These are phyloP conservation scores for Mimas tiliae DNA, from an alignment of 2,888 invertebrate species.

Conservation along the genomic window DNA sequence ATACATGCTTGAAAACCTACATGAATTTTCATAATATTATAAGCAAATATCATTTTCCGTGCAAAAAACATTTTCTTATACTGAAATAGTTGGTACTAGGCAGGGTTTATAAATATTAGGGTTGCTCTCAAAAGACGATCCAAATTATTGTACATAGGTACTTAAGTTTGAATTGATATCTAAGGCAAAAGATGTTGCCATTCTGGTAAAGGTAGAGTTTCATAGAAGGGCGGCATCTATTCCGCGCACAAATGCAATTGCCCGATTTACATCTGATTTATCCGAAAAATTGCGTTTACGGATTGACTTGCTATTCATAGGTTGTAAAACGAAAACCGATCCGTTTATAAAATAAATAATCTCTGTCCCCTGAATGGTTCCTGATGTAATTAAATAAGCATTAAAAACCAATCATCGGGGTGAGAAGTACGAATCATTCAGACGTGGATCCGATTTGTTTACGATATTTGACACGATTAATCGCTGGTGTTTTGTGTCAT, in stretches of 20 bases:
- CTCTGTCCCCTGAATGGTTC: not conserved
- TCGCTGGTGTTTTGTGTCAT: not conserved
- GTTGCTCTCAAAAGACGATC: too few relatives aligned
- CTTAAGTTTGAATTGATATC: too few relatives aligned
- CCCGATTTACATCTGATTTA: conserved; percentile 18
- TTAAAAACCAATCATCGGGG: conserved; percentile 14
- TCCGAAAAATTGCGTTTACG: not conserved
- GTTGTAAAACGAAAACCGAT: not conserved
- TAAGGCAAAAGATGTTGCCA: too few relatives aligned
- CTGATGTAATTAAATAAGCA: conserved; percentile 12
- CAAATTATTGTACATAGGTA: too few relatives aligned
- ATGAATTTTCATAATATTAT: too few relatives aligned
- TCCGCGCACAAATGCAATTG: not conserved
- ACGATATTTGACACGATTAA: not conserved
- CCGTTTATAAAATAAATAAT: not conserved
- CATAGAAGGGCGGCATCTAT: not conserved
- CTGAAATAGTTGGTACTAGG: too few relatives aligned
- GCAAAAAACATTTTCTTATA: too few relatives aligned
- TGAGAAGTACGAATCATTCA: conserved; percentile 6
- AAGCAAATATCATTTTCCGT: too few relatives aligned
- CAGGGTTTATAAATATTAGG: too few relatives aligned
- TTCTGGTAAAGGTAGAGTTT: too few relatives aligned
- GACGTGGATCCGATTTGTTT: not conserved
- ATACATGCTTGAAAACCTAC: too few relatives aligned
- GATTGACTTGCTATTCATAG: conserved; percentile 17